Percentiles rank a stretch among this genome's conserved stretches.
Evolutionary conservation across 2,888 invertebrate species (phyloP).

Genomic region (Nysson spinosus): DNA sequence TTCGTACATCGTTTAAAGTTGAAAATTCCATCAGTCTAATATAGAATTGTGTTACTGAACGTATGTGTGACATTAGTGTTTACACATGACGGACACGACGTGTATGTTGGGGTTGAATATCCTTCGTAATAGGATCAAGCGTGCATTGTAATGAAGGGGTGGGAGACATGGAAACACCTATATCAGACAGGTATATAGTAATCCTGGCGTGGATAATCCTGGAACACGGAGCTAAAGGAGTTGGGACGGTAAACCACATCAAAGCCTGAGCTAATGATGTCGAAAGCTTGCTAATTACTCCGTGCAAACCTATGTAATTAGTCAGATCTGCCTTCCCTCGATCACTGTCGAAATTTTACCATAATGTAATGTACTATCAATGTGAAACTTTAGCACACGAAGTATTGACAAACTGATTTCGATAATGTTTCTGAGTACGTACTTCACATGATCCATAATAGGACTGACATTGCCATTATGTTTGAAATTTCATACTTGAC

Average conservation of each 20-base stretch:
- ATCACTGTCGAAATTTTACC: conserved; percentile 50
- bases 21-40: conserved; percentile 9
- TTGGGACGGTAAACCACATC: conserved; percentile 64
- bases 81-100: conserved; percentile 33
- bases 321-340: conserved; percentile 41
- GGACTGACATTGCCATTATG: not conserved
- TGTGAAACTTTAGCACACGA: conserved; percentile 10
- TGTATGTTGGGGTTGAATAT: conserved; percentile 40
- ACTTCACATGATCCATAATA: not conserved
- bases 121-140: conserved; percentile 62
- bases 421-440: not conserved
- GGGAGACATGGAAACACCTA: conserved; percentile 22
- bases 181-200: conserved; percentile 58
- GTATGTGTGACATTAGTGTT: conserved; percentile 43
- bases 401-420: conserved; percentile 10
- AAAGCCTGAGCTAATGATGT: conserved; percentile 70
- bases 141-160: conserved; percentile 63
- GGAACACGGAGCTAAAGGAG: conserved; percentile 54
- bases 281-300: conserved; percentile 71
- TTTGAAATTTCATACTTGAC: not conserved
- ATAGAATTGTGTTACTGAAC: conserved; percentile 16
- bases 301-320: conserved; percentile 64
- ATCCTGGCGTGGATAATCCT: conserved; percentile 59
- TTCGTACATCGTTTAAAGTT: not conserved
- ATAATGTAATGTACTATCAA: conserved; percentile 21